Evolutionary conservation across 2,797 vertebrate genomes (phyloP), one percentile per base, ranked within the genome.

Genomic region (Pantherophis vulpinus): DNA sequence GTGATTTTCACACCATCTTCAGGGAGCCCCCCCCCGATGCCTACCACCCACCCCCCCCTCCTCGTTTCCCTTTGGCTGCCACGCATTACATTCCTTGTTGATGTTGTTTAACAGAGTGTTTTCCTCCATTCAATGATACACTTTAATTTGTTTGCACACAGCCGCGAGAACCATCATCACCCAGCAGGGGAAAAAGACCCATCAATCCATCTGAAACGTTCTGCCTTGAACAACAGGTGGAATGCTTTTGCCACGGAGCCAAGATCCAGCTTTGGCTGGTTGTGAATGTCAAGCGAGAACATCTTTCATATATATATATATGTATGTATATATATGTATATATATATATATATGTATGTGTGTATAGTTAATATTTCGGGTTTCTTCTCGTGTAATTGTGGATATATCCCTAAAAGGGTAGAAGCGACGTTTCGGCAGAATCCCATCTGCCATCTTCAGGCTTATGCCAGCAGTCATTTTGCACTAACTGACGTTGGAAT

Each of bases 211-310:
- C 74, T 1, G 0, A 83, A 83, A 63, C 27, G 9, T 20, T 20
- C 32, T 37, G 16, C 32, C 16, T 66, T n/a, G 29, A n/a, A n/a
- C 5, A 2, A 32, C 66, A 9, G 5, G 5, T 4, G 0, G 14
- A 18, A n/a, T 12, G n/a, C n/a, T 42, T 83, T 74, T 37, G 37
- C 18, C 8, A 42, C 0, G 18, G 37, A 42, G 37, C 37, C 42
- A 47, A 83, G 74, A 25, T 20, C 18, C 37, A 83, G 37, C 18
- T 47, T 47, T 23, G 37, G 74, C 20, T 47, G 37, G 37, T 11
- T 11, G 20, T 1, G 10, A 47, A 83, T 83, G 74, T 47, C 74
- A 83, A 32, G 3, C 9, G 10, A 25, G 74, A 47, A 25, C 37
- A 47, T 83, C 37, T 83, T 83, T 10, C n/a, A 54, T 54, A 54